Conservation (phyloP, 2,113 vertebrate species). For the Piliocolobus tephrosceles region DNA sequence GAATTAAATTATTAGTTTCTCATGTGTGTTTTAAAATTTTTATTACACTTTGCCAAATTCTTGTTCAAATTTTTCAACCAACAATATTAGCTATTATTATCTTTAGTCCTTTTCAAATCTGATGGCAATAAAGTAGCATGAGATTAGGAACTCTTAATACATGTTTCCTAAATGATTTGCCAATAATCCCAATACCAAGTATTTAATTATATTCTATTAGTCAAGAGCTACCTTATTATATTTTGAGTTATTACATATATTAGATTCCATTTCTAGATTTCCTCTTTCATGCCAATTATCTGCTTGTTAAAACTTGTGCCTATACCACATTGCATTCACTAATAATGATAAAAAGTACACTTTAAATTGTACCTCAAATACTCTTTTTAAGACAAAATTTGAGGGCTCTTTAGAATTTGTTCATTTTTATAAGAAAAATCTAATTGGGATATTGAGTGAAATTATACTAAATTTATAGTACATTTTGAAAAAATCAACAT, state of each 20-base stretch:
- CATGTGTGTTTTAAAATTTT: not conserved
- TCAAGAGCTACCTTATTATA: not conserved
- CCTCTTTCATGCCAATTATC: not conserved
- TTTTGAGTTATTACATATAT: not conserved
- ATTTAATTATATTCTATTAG: not conserved
- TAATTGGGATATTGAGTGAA: not conserved
- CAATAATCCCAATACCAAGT: not conserved
- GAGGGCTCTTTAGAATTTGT: not conserved
- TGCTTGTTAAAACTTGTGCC: not conserved
- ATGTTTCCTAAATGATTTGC: not conserved
- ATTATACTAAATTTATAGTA: constrained; percentile 14
- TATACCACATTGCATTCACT: not conserved
- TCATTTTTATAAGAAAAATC: not conserved
- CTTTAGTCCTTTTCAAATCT: not conserved
- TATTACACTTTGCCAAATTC: not conserved
- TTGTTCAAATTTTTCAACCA: not conserved
- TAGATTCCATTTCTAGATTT: not conserved
- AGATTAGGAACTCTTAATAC: not conserved
- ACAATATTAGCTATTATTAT: not conserved
- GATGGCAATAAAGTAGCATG: not conserved
- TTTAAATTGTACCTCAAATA: not conserved
- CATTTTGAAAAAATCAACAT: not conserved
- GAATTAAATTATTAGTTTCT: not conserved
- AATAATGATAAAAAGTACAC: not conserved
- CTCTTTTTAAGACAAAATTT: not conserved